A percentile compares a stretch with the other conserved stretches of the same genome.
Evolutionary conservation across 2,888 invertebrate species (phyloP).

Genomic region (Ctenicera cuprea): DNA sequence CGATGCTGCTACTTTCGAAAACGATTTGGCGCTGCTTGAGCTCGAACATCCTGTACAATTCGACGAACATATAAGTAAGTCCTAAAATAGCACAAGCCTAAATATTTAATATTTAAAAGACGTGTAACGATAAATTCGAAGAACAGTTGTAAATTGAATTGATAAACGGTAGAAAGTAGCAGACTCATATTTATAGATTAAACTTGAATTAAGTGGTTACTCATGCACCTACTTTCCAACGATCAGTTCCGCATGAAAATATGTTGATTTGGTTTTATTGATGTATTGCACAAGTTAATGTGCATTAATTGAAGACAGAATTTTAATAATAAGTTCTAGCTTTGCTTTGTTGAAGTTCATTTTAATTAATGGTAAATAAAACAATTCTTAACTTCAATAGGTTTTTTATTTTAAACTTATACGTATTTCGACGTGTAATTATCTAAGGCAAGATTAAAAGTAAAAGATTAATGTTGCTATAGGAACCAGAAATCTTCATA

Average conservation of each 20-base stretch:
- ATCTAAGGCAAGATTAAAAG: too few species aligned
- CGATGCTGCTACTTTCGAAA: constrained; percentile 93
- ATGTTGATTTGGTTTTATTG: constrained; percentile 21
- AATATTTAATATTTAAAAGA: constrained; percentile 14
- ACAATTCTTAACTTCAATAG: too few species aligned
- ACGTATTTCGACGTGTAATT: too few species aligned
- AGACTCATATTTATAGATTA: constrained; percentile 24
- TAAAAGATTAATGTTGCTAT: too few species aligned
- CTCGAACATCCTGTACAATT: constrained; percentile 88
- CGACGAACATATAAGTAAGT: constrained; percentile 87
- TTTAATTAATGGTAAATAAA: too few species aligned
- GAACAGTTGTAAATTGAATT: constrained; percentile 4
- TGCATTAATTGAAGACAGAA: neutral
- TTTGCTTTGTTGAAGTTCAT: too few species aligned
- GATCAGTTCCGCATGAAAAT: constrained; percentile 37
- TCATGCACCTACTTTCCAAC: constrained; percentile 48
- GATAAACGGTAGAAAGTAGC: constrained; percentile 34
- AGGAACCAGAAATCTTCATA: too few species aligned
- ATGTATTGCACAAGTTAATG: constrained; percentile 15
- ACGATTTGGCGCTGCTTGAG: constrained; percentile 91
- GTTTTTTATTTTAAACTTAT: too few species aligned
- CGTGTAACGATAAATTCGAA: neutral
- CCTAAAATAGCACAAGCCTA: constrained; percentile 17
- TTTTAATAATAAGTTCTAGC: too few species aligned
- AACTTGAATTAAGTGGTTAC: constrained; percentile 20